Evolutionary conservation across 2,888 invertebrate species (phyloP), one percentile per base, ranked within the genome.

Genomic region (Falcaria lacertinaria): DNA sequence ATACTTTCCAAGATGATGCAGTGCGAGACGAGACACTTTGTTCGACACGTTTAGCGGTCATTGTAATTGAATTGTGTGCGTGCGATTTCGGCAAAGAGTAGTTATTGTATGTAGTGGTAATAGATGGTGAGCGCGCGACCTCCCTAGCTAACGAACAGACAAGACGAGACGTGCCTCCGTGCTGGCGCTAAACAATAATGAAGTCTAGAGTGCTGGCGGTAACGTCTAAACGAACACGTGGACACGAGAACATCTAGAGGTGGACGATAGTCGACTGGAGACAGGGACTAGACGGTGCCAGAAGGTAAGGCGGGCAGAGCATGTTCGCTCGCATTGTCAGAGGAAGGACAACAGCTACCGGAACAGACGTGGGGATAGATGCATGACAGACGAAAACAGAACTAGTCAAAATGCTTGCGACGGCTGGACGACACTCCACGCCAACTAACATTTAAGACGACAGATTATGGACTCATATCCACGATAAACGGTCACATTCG

Each of bases 311-410:
- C 55, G 58, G 51, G 57, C 60, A 57, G 52, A 50, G 28, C 11
- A 11, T 11, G 6, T 28, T 28, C 11, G 28, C 28, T 11, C 28
- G 28, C 28, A 11, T 28, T 28, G 28, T 44, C 60, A 54, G 54
- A 49, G 53, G 60, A 67, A 64, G 62, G 53, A 56, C 55, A 56
- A 59, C 57, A 52, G 48, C 59, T 60, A 63, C 67, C 57, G 63
- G 60, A 60, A 64, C 53, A 64, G 64, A 71, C 71, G 70, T 66
- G 75, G 72, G 67, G 53, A 60, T 3, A 28, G 72, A 79, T 80
- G 80, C 80, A 81, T 67, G 66, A 80, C 74, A 72, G 69, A 80
- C 78, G 74, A 72, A 59, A 63, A 75, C 75, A 74, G 69, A 79
- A 65, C 73, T 76, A 79, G 62, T 61, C 51, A 63, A 63, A 63